These are phyloP conservation scores for Callyntrura guangdongensis DNA, from an alignment of 2,888 invertebrate species.

Conservation along the genomic window DNA sequence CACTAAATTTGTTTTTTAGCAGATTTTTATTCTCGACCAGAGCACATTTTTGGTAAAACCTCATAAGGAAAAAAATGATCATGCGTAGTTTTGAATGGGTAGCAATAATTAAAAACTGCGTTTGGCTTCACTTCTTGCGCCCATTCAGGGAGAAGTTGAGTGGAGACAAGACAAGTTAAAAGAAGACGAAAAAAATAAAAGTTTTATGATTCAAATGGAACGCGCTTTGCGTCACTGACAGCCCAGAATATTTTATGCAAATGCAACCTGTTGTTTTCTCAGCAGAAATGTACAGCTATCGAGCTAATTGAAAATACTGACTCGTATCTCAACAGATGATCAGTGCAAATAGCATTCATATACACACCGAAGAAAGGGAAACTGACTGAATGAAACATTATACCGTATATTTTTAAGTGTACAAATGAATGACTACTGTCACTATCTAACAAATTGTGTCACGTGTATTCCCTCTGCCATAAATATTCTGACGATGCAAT, in stretches of 20 bases:
- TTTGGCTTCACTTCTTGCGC: not conserved
- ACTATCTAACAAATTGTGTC: conserved; percentile 16
- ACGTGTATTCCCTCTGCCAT: not conserved
- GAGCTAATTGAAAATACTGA: conserved; percentile 30
- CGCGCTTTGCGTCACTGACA: not conserved
- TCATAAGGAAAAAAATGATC: conserved; percentile 39
- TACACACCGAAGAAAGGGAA: not conserved
- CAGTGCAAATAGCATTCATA: not conserved
- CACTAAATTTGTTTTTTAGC: conserved; percentile 24
- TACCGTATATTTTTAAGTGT: not conserved
- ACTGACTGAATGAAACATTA: conserved; percentile 19
- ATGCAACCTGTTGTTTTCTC: conserved; percentile 42
- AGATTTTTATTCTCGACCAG: conserved; percentile 12
- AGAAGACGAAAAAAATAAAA: not conserved
- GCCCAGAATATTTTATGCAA: conserved; percentile 25
- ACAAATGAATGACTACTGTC: conserved; percentile 12
- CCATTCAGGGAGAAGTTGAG: no score
- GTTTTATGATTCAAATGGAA: conserved; percentile 7
- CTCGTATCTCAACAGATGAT: conserved; percentile 20
- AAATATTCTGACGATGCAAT: not conserved
- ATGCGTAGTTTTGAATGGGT: conserved; percentile 14
- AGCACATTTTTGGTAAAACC: conserved; percentile 54
- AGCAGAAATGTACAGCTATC: conserved; percentile 10
- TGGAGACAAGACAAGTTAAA: not conserved
- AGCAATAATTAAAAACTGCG: conserved; percentile 19